Percentiles rank a stretch among this genome's conserved stretches.
These are phyloP conservation scores for Eubasilissa regina DNA, from an alignment of 1,140 invertebrate species.

Conservation along the genomic window DNA sequence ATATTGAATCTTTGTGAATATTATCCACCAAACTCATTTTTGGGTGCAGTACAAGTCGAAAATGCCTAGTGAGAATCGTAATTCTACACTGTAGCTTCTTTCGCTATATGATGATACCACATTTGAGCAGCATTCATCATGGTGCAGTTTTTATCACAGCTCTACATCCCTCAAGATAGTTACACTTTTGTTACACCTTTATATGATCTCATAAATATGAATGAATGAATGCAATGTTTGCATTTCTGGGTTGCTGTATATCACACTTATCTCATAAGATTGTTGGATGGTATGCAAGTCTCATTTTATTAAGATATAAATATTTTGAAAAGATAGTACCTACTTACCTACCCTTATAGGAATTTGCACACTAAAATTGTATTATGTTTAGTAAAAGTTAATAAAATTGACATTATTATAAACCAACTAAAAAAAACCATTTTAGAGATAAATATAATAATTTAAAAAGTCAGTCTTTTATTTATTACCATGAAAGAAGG, in stretches of 20 bases:
- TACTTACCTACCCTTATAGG: constrained; percentile 23
- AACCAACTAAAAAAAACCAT: constrained; percentile 11
- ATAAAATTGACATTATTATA: constrained; percentile 32
- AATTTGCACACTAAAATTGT: constrained; percentile 26
- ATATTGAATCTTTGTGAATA: too few relatives aligned
- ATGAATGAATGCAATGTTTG: not conserved
- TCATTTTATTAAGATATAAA: not conserved
- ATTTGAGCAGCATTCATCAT: too few relatives aligned
- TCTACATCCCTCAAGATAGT: too few relatives aligned
- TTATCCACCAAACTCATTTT: too few relatives aligned
- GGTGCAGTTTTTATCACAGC: too few relatives aligned
- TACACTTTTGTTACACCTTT: too few relatives aligned
- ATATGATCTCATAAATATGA: too few relatives aligned
- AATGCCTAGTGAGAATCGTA: too few relatives aligned
- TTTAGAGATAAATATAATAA: constrained; percentile 25
- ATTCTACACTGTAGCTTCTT: too few relatives aligned
- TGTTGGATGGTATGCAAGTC: not conserved
- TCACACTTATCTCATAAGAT: not conserved
- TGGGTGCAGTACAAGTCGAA: too few relatives aligned
- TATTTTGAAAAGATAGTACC: constrained; percentile 24
- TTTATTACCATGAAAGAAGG: not conserved
- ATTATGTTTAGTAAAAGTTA: constrained; percentile 19
- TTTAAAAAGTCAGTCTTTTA: not conserved
- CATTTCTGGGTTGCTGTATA: not conserved
- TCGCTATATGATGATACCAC: too few relatives aligned